A percentile compares a stretch with the other conserved stretches of the same genome.
Conservation (phyloP, 2,797 vertebrate genomes). For the Melanotaenia nigrans region DNA sequence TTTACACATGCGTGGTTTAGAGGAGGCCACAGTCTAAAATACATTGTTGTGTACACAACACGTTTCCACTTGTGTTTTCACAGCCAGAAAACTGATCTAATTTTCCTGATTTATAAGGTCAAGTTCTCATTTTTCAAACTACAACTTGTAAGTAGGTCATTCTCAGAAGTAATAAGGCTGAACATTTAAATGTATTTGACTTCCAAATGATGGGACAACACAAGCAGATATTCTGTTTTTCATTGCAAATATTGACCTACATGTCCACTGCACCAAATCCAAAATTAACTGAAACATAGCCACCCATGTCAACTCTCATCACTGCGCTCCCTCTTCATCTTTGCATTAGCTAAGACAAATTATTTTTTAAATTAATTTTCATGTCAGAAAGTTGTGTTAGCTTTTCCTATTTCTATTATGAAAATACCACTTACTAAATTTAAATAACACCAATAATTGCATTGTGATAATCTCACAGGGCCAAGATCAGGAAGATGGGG, state of each 20-base stretch:
- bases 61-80: neutral
- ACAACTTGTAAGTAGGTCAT: neutral
- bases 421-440: neutral
- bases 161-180: neutral
- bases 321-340: neutral
- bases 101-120: slow-evolving; percentile 1
- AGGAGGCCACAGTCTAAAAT: slow-evolving; percentile 1
- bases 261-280: neutral
- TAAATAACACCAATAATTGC: neutral
- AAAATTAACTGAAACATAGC: neutral
- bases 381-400: neutral
- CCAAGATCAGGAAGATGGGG: slow-evolving; percentile 74
- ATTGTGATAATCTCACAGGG: slow-evolving; percentile 72
- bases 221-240: slow-evolving; percentile 25
- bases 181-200: slow-evolving; percentile 47
- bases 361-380: slow-evolving; percentile 2
- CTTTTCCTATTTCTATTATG: neutral
- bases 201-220: slow-evolving; percentile 35
- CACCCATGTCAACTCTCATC: neutral
- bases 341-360: neutral
- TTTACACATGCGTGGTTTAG: neutral
- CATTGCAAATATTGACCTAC: slow-evolving; percentile 37
- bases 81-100: neutral
- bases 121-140: neutral
- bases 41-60: neutral